Conservation (phyloP, 2,797 vertebrate species). For the Sternarchorhynchus goeldii region DNA sequence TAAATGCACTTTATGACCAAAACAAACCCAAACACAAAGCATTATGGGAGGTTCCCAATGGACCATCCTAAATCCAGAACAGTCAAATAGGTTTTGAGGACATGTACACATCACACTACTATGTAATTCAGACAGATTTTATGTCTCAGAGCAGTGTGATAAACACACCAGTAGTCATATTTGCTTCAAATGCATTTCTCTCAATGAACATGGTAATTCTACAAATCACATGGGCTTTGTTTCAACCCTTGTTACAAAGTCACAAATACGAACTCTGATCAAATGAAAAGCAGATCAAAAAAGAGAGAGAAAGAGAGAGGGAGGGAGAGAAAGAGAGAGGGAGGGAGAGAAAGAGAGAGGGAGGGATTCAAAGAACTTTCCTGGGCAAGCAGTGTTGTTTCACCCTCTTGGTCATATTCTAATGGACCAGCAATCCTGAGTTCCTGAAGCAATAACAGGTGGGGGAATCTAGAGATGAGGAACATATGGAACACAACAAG, state of each 20-base stretch:
- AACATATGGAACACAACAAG: background rate
- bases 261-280: no score
- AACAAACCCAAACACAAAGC: background rate
- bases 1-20: background rate
- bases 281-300: background rate
- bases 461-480: slow-evolving; percentile 16
- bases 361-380: background rate
- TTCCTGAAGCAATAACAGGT: slow-evolving; percentile 19
- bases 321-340: background rate
- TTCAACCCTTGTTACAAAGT: slow-evolving; percentile 18
- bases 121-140: slow-evolving; percentile 25
- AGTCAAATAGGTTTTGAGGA: background rate
- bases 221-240: slow-evolving; percentile 11
- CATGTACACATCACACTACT: slow-evolving; percentile 3
- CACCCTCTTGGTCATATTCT: slow-evolving; percentile 19
- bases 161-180: background rate
- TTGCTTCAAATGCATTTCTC: slow-evolving; percentile 1
- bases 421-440: slow-evolving; percentile 10
- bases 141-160: background rate
- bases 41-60: background rate
- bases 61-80: background rate
- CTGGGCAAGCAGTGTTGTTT: slow-evolving; percentile 19
- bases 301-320: background rate
- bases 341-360: slow-evolving; percentile 5
- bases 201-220: slow-evolving; percentile 4